A percentile compares a stretch with the other conserved stretches of the same genome.
Conservation (phyloP, 30 jellyfish, hydroid and myxozoan species). For the Aurelia sp. region DNA sequence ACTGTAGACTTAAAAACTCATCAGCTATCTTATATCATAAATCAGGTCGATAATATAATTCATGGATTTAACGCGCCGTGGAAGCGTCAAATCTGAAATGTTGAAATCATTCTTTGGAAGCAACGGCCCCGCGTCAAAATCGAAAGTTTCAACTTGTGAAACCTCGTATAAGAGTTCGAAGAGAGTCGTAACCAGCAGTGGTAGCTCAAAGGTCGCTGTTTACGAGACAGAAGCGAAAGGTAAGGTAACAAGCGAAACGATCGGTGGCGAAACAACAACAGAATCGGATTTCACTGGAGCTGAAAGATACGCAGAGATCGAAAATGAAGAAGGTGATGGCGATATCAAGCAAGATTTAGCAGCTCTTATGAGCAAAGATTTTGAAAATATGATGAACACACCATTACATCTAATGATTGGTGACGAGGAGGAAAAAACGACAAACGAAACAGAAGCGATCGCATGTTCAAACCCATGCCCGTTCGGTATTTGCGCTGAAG, state of each 20-base stretch:
- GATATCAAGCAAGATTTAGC: constrained; percentile 14
- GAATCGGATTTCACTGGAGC: constrained; percentile 60
- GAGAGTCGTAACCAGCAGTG: constrained; percentile 58
- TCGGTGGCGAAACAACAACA: constrained; percentile 68
- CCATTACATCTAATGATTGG: constrained; percentile 30
- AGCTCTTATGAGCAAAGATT: constrained; percentile 32
- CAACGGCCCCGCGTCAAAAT: constrained; percentile 22
- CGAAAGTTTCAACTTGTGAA: constrained; percentile 34
- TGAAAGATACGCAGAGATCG: constrained; percentile 65
- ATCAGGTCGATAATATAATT: too few relatives aligned
- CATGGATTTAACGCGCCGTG: constrained; percentile 60
- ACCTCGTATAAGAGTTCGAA: constrained; percentile 62
- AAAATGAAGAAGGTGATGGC: constrained; percentile 45
- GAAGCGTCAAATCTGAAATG: constrained; percentile 67
- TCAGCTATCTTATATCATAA: too few relatives aligned
- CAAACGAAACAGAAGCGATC: constrained; percentile 2
- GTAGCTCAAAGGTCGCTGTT: constrained; percentile 69
- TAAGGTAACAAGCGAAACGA: constrained; percentile 60
- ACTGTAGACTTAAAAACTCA: too few relatives aligned
- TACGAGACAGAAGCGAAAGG: constrained; percentile 65
- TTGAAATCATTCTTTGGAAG: constrained; percentile 38
- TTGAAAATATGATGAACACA: constrained; percentile 37
- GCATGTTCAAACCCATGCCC: constrained; percentile 12
- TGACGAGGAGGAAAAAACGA: constrained; percentile 26
- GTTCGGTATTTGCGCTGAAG: constrained; percentile 65